Evolutionary conservation across 1,140 invertebrate genomes (phyloP), one percentile per base, ranked within the genome.

Genomic region (Apis cerana): DNA sequence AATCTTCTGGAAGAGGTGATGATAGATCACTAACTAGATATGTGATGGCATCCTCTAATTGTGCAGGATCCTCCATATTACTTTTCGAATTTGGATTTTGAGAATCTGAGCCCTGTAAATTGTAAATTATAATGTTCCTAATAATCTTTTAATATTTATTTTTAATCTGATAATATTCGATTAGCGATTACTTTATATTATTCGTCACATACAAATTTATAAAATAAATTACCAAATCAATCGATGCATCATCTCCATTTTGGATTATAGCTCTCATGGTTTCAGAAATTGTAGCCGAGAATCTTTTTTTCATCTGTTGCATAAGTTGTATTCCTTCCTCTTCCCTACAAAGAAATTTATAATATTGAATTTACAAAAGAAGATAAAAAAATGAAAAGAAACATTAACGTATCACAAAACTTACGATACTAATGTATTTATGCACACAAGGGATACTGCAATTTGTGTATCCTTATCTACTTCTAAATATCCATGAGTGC

Each of bases 401-500:
- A 54, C n/a, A n/a, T 2, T 71, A 1, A 72, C 17, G 75, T 52
- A 68, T 56, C 10, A 5, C 19, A 52, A 43, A 75, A 94, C 95
- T 94, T 93, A 96, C 95, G 95, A 94, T 1, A 98, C 95, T n/a
- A 97, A 94, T 0, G 97, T 97, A 90, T 98, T 98, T 71, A 97
- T 95, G 90, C 97, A 98, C 17, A 98, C 95, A 89, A 98, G 98
- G 23, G 97, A 97, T 80, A 96, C 96, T 1, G 97, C 96, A 64
- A 95, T 95, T 77, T 97, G 96, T 0, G 96, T 96, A 43, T 94
- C 94, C 85, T 95, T 94, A 83, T 97, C 96, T 33, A 97, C 95
- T 86, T 98, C 97, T 8, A 98, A 93, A 83, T 95, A 97, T 8
- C 97, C 98, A 62, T 96, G 95, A 3, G 97, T 98, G 77, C 96